Conservation (phyloP, 2,113 vertebrate species). For the Malurus cyaneus region DNA sequence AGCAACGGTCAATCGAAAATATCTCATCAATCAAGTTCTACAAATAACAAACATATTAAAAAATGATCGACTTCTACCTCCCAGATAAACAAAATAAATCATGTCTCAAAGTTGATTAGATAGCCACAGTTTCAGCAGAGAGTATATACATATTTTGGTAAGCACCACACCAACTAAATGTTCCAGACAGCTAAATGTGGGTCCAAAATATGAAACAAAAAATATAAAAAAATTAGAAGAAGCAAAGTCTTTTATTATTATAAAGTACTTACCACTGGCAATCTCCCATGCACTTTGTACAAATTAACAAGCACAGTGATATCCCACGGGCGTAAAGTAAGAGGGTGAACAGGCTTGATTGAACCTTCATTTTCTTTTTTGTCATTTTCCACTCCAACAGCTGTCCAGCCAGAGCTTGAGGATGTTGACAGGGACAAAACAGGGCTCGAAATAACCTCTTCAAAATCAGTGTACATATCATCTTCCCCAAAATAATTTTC, state of each 20-base stretch:
- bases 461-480: slow-evolving; percentile 98
- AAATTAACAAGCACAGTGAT: slow-evolving; percentile 96
- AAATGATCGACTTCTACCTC: not conserved
- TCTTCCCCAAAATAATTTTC: slow-evolving; percentile 99
- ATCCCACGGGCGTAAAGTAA: slow-evolving; percentile 92
- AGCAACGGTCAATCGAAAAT: not conserved
- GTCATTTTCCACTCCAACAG: slow-evolving; percentile 85
- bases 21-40: not conserved
- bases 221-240: not conserved
- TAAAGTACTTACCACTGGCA: slow-evolving; percentile 86
- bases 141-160: not conserved
- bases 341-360: slow-evolving; percentile 79
- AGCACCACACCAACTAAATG: not conserved
- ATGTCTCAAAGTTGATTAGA: not conserved
- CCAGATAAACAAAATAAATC: not conserved
- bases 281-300: slow-evolving; percentile 92
- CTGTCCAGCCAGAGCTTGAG: slow-evolving; percentile 92
- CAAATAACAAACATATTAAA: not conserved
- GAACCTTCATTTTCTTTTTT: slow-evolving; percentile 76
- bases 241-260: not conserved
- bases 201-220: not conserved
- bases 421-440: slow-evolving; percentile 89
- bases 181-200: not conserved
- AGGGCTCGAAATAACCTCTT: slow-evolving; percentile 89
- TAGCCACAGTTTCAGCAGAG: not conserved